Percentiles rank a stretch among this genome's conserved stretches.
Evolutionary conservation across 2,888 invertebrate species (phyloP).

Genomic region (Aromia moschata): DNA sequence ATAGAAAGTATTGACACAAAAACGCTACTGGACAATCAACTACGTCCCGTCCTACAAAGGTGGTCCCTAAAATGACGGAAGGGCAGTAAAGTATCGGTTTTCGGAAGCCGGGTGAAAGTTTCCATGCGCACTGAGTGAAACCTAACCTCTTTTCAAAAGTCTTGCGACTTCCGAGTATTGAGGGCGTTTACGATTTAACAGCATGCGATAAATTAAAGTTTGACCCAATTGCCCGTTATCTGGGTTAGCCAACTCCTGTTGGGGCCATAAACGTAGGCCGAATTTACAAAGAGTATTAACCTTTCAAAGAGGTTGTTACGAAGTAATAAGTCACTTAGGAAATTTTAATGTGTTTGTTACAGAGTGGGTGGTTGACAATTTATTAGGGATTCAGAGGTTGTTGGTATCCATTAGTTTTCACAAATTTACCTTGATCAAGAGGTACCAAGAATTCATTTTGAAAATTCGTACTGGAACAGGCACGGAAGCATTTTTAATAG

Average conservation of each 20-base stretch:
- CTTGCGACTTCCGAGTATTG: slow-evolving; percentile 14
- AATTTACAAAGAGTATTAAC: no score
- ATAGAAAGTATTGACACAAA: neutral
- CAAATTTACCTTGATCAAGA: no score
- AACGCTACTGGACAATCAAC: neutral
- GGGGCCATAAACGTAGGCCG: slow-evolving; percentile 4
- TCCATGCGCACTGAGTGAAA: slow-evolving; percentile 1
- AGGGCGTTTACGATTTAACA: neutral
- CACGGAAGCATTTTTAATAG: no score
- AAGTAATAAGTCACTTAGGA: no score
- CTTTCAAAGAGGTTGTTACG: no score
- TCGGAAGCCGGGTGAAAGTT: slow-evolving; percentile 17
- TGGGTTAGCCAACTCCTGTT: slow-evolving; percentile 1
- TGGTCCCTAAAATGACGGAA: neutral
- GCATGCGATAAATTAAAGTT: slow-evolving; percentile 2
- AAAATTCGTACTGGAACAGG: no score
- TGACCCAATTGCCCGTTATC: slow-evolving; percentile 10
- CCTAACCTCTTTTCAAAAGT: slow-evolving; percentile 8
- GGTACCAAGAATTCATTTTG: no score
- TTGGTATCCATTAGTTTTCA: no score
- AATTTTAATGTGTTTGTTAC: no score
- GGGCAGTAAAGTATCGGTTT: slow-evolving; percentile 12
- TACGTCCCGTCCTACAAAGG: neutral
- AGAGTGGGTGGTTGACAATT: no score
- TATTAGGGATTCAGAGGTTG: no score